Evolutionary conservation across 1,140 invertebrate species (phyloP).

Genomic region (Pachypsylla venusta): DNA sequence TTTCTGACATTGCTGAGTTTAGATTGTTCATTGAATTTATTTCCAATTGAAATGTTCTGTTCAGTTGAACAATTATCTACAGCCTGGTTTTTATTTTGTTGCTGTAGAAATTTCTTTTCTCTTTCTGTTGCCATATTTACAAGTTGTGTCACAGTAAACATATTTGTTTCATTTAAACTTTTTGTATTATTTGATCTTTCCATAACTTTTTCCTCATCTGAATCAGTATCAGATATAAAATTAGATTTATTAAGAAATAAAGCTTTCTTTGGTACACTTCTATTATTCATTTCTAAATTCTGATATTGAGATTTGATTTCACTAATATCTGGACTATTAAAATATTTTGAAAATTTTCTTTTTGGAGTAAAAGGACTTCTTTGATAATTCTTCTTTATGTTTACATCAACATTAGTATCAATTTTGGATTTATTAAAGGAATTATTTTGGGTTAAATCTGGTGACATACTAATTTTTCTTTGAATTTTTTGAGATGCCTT

Average conservation of each 20-base stretch:
- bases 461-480: not conserved
- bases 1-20: too few species aligned
- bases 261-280: not conserved
- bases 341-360: not conserved
- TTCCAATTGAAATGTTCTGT: too few species aligned
- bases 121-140: not conserved
- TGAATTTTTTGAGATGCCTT: not conserved
- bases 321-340: not conserved
- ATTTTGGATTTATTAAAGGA: too few species aligned
- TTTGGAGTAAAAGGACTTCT: constrained; percentile 5
- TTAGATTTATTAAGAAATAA: too few species aligned
- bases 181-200: not conserved
- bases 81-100: too few species aligned
- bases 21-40: too few species aligned
- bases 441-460: not conserved
- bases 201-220: not conserved
- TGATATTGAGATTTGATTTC: constrained; percentile 3
- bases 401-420: not conserved
- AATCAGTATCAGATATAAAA: not conserved
- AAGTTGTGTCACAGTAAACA: constrained; percentile 4
- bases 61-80: too few species aligned
- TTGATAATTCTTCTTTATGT: not conserved
- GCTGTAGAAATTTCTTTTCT: not conserved
- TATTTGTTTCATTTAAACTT: not conserved
- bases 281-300: not conserved